Evolutionary conservation across 2,888 invertebrate genomes (phyloP).

Genomic region (Drosophila flavopinicola): DNA sequence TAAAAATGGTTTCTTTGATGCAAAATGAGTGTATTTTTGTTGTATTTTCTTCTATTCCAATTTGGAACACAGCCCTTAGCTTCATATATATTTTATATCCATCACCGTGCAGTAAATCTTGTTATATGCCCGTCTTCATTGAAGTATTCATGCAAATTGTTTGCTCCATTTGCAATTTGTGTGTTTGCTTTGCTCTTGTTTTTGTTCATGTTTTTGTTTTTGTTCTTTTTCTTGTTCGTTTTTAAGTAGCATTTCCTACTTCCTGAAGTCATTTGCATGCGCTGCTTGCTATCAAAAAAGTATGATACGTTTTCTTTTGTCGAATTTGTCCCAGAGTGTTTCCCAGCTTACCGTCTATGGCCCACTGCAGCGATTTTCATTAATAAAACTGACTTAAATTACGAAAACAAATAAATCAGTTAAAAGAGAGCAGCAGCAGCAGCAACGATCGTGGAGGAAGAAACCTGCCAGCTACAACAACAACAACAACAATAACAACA

Average conservation of each 20-base stretch:
- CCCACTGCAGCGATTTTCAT: constrained; percentile 70
- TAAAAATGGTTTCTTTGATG: no score
- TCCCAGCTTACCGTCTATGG: constrained; percentile 25
- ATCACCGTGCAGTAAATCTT: no score
- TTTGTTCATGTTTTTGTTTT: not conserved
- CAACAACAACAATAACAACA: constrained; percentile 14
- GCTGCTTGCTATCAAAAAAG: constrained; percentile 15
- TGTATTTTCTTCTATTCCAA: no score
- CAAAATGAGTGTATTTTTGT: no score
- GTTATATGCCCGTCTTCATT: not conserved
- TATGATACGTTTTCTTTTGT: not conserved
- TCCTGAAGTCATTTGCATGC: constrained; percentile 14
- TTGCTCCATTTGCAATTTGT: not conserved
- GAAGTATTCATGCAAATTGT: not conserved
- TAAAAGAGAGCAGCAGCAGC: constrained; percentile 27
- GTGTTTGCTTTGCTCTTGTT: no score
- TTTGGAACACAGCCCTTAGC: no score
- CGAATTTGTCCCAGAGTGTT: constrained; percentile 34
- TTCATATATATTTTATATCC: no score
- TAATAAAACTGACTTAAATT: constrained; percentile 74
- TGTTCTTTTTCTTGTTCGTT: not conserved
- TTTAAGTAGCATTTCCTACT: constrained; percentile 4
- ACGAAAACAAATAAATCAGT: constrained; percentile 72
- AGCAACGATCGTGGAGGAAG: constrained; percentile 34
- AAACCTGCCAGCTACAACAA: constrained; percentile 53